These are phyloP conservation scores for Lamprologus tigripictilis DNA, from an alignment of 2,113 vertebrate genomes.

Conservation along the genomic window DNA sequence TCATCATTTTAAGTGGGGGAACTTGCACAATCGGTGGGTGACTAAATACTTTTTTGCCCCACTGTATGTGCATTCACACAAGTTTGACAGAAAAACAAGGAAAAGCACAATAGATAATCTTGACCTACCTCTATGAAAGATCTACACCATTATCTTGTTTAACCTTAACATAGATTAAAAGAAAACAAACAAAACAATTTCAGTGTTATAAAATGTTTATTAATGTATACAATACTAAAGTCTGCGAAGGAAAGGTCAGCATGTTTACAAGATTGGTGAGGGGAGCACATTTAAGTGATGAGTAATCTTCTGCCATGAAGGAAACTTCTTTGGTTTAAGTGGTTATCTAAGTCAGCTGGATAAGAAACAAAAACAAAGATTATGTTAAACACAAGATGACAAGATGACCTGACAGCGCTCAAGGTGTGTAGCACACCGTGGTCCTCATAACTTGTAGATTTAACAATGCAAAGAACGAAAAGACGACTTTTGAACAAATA, in stretches of 20 bases:
- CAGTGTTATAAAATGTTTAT: slow-evolving; percentile 49
- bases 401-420: not conserved
- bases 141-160: not conserved
- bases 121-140: not conserved
- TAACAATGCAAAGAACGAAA: not conserved
- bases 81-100: not conserved
- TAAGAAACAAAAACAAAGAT: not conserved
- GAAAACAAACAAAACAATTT: not conserved
- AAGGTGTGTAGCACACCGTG: not conserved
- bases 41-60: too few species aligned
- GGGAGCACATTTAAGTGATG: not conserved
- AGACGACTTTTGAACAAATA: not conserved
- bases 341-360: not conserved
- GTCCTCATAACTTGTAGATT: not conserved
- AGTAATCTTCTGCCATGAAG: not conserved
- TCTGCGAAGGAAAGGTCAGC: not conserved
- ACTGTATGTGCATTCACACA: not conserved
- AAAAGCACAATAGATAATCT: not conserved
- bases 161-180: not conserved
- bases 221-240: slow-evolving; percentile 28
- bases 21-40: too few species aligned
- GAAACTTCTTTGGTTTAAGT: slow-evolving; percentile 42
- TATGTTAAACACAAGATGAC: not conserved
- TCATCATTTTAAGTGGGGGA: too few species aligned
- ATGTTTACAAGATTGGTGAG: not conserved